Base-by-base conservation (phyloP, 2,797 vertebrate genomes). In the Coregonus suidteri region DNA sequence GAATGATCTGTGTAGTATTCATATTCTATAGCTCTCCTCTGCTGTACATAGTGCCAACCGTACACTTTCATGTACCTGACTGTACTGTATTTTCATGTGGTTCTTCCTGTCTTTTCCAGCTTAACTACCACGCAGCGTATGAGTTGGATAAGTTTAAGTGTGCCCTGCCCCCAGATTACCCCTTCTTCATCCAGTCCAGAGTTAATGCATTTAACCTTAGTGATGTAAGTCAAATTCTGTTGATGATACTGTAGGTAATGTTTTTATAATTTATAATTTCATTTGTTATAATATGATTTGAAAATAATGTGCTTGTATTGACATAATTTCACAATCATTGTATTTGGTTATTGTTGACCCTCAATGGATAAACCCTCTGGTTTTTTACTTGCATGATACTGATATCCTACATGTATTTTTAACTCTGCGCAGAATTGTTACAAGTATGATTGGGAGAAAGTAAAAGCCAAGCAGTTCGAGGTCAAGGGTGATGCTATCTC, bases 201-300 rank as follows among this genome's bases (percentile, higher is more conserved):
- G 93, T 97, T 41, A 98, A 98, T 4, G 96, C 97, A 4, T 97
- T 94, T 73, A 98, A 98, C 85, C 90, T 98, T 77, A 98, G 97
- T 83, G 95, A 98, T 15, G 97, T 97, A 88, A 95, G 97, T 94
- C 67, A 56, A 68, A 34, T 59, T 30, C 59, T 25, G n/a, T 30
- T 41, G 37, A 30, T 2, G n/a, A 35, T 35, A 25, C 65, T 67
- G 30, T 34, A 35, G 16, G 20, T 59, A n/a, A 20, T 20, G 16
- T 59, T 59, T 59, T 59, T 1, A 59, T 20, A 6, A 20, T 66
- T 62, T 16, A 20, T 71, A 68, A 34, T 37, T 15, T 7, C 1
- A 37, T 68, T 4, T 30, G 30, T 15, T 34, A 6, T 73, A 13
- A 47, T 47, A 53, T 69, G 41, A 72, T 13, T 37, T 16, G 35